Conservation (phyloP, 1,140 invertebrate genomes). For the Dinoponera quadriceps region DNA sequence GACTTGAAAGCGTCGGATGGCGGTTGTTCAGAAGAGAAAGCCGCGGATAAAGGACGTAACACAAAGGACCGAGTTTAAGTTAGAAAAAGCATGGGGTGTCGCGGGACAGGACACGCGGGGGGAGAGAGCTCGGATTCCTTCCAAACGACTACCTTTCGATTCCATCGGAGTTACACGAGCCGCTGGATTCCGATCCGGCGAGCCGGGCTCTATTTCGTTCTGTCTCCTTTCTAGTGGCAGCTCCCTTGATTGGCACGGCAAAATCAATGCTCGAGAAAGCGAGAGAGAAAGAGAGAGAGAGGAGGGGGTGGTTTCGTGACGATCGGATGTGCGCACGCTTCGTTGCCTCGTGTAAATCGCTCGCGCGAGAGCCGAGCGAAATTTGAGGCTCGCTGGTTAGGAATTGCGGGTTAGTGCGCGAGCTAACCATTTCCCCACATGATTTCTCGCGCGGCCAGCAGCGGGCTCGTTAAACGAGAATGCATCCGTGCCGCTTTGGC, state of each 20-base stretch:
- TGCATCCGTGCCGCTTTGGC: too few species aligned
- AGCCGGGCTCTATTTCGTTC: constrained; percentile 40
- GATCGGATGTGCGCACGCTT: constrained; percentile 56
- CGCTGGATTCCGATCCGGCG: constrained; percentile 61
- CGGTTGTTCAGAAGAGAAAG: neutral
- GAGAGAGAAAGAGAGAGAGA: constrained; percentile 24
- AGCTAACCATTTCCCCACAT: constrained; percentile 51
- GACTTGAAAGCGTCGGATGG: constrained; percentile 8
- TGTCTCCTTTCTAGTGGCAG: constrained; percentile 35
- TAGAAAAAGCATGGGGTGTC: neutral
- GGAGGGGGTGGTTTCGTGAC: constrained; percentile 34
- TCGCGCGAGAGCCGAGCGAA: constrained; percentile 29
- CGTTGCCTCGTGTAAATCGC: constrained; percentile 38
- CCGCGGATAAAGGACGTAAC: neutral
- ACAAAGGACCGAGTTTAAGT: constrained; percentile 40
- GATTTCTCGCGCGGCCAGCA: constrained; percentile 30
- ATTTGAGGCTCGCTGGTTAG: constrained; percentile 46
- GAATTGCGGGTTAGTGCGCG: constrained; percentile 18
- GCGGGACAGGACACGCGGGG: neutral
- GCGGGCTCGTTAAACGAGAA: neutral
- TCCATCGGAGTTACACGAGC: constrained; percentile 68
- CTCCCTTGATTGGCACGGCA: constrained; percentile 57
- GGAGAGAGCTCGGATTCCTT: constrained; percentile 62
- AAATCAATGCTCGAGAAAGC: constrained; percentile 65
- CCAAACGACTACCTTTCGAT: constrained; percentile 70